Conservation (phyloP, 2,797 vertebrate species). For the Centropyge bicolor region DNA sequence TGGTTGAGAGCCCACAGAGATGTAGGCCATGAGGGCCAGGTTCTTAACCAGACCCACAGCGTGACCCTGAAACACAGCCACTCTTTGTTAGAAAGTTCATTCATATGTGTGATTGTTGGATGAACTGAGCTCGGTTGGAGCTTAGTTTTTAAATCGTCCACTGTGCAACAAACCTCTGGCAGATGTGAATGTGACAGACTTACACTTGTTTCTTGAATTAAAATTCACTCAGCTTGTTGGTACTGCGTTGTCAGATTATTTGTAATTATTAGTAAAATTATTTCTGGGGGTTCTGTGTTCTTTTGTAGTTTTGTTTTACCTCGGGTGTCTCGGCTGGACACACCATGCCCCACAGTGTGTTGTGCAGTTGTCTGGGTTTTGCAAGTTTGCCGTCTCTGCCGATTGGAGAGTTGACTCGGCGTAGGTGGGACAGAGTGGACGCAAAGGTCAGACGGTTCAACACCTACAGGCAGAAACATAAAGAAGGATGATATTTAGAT, state of each 20-base stretch:
- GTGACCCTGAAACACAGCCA: constrained; percentile 88
- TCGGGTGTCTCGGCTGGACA: constrained; percentile 99
- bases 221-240: not conserved
- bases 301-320: constrained; percentile 78
- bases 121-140: not conserved
- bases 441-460: constrained; percentile 98
- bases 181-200: too few species aligned
- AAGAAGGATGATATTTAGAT: not conserved
- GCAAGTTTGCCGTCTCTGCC: constrained; percentile 97
- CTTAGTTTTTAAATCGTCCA: not conserved
- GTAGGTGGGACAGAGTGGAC: constrained; percentile 95
- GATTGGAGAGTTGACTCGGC: constrained; percentile 96
- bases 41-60: constrained; percentile 99
- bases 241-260: not conserved
- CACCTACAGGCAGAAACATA: constrained; percentile 82
- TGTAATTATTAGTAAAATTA: too few species aligned
- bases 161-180: not conserved
- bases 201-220: not conserved
- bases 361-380: constrained; percentile 97
- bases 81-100: not conserved
- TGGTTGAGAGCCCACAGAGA: constrained; percentile 98
- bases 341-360: constrained; percentile 99
- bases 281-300: not conserved
- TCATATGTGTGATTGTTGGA: not conserved
- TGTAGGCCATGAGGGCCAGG: constrained; percentile 98